A percentile compares a stretch with the other conserved stretches of the same genome.
Evolutionary conservation across 2,113 vertebrate species (phyloP).

Genomic region (Morone saxatilis): DNA sequence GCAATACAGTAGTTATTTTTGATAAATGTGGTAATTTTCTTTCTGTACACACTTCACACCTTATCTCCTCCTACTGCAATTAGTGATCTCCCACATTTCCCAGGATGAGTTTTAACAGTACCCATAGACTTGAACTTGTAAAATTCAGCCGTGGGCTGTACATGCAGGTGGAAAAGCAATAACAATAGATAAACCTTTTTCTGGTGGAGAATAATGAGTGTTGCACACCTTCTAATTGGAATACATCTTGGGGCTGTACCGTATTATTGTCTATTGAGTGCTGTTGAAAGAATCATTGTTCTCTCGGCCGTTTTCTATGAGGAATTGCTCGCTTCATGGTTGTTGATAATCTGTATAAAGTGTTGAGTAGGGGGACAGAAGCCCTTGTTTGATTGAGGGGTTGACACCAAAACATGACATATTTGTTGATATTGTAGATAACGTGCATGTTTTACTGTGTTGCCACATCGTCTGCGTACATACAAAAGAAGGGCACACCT

Average conservation of each 20-base stretch:
- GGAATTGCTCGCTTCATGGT: background rate
- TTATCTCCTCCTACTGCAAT: background rate
- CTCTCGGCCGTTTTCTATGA: background rate
- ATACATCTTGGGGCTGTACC: background rate
- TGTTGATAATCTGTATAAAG: background rate
- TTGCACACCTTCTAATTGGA: slow-evolving; percentile 16
- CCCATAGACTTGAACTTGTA: background rate
- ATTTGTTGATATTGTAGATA: background rate
- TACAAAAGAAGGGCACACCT: background rate
- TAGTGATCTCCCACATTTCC: slow-evolving; percentile 18
- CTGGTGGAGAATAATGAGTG: slow-evolving; percentile 20
- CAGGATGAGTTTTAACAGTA: slow-evolving; percentile 5
- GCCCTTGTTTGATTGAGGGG: slow-evolving; percentile 2
- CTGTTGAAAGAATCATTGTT: background rate
- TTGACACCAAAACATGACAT: background rate
- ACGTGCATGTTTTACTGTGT: background rate
- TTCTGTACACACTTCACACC: background rate
- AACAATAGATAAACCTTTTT: slow-evolving; percentile 14
- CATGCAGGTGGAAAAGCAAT: slow-evolving; percentile 42
- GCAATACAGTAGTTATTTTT: background rate
- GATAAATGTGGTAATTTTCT: slow-evolving; percentile 2
- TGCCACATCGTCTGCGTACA: background rate
- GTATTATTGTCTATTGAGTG: background rate
- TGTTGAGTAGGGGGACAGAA: background rate
- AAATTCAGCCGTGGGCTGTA: background rate